A percentile compares a stretch with the other conserved stretches of the same genome.
Evolutionary conservation across 2,113 vertebrate species (phyloP).

Genomic region (Mus spicilegus): DNA sequence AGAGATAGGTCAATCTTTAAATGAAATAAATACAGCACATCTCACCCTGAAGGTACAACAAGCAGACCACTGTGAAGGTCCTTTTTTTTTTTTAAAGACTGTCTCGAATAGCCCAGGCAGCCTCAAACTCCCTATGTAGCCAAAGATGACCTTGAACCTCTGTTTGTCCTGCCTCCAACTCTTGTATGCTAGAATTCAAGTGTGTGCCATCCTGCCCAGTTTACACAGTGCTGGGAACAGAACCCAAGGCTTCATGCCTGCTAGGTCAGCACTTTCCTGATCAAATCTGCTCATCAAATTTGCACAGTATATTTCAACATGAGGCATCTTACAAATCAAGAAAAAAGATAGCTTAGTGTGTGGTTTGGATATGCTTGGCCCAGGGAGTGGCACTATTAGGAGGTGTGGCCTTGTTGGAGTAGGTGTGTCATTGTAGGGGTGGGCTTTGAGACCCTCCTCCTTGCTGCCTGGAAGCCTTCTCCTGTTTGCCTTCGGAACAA

Average conservation of each 20-base stretch:
- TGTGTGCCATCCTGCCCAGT: not conserved
- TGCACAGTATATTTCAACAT: not conserved
- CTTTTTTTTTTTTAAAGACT: not conserved
- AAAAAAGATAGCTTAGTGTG: not conserved
- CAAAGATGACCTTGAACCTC: not conserved
- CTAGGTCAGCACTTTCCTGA: not conserved
- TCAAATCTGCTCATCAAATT: not conserved
- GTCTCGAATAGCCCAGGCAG: not conserved
- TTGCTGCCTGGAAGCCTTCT: too few species aligned
- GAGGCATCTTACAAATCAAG: not conserved
- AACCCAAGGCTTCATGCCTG: not conserved
- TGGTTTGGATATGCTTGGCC: too few species aligned
- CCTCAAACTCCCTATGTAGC: not conserved
- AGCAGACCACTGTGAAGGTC: not conserved
- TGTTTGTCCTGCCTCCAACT: not conserved
- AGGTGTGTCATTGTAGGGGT: too few species aligned
- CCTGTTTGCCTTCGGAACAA: too few species aligned
- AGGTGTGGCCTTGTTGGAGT: too few species aligned
- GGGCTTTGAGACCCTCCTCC: too few species aligned
- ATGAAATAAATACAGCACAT: not conserved
- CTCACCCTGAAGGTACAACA: not conserved
- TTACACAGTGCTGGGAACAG: not conserved
- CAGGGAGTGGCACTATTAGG: too few species aligned
- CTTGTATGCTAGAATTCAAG: not conserved
- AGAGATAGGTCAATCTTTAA: not conserved